These are phyloP conservation scores for Mythimna loreyi DNA, from an alignment of 2,888 invertebrate genomes.

Conservation along the genomic window DNA sequence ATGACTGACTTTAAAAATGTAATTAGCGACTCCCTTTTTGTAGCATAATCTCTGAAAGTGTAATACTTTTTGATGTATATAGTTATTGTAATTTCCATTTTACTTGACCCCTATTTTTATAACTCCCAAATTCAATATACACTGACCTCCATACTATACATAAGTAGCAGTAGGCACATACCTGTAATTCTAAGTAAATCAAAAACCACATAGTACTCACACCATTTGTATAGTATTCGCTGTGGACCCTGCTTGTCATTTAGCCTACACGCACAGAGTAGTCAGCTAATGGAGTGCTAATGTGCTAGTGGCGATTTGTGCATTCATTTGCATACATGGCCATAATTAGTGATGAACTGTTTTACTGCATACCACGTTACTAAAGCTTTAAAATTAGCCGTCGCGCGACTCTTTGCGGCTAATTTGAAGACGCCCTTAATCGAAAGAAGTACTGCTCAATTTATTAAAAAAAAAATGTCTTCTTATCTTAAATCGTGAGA, in stretches of 20 bases:
- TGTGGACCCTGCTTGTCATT: constrained; percentile 56
- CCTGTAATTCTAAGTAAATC: constrained; percentile 31
- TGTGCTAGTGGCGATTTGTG: background rate
- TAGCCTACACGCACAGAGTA: constrained; percentile 46
- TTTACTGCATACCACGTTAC: background rate
- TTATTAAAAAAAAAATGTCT: background rate
- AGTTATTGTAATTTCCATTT: background rate
- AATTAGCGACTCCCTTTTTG: constrained; percentile 1
- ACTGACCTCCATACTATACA: constrained; percentile 29
- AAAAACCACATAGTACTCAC: constrained; percentile 45
- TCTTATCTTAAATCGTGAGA: background rate
- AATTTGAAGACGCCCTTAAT: background rate
- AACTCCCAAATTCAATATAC: constrained; percentile 8
- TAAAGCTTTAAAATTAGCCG: no score
- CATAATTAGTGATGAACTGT: background rate
- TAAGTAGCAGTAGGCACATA: constrained; percentile 21
- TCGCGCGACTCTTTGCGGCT: no score
- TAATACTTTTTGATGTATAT: constrained; percentile 4
- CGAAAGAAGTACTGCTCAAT: background rate
- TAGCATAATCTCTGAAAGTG: constrained; percentile 2
- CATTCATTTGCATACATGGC: constrained; percentile 9
- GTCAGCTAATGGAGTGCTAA: constrained; percentile 46
- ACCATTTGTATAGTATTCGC: constrained; percentile 47
- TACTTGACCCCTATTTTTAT: constrained; percentile 10
- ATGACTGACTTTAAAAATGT: background rate